Conservation (phyloP, 1,140 invertebrate genomes). For the Drosophila jambulina region DNA sequence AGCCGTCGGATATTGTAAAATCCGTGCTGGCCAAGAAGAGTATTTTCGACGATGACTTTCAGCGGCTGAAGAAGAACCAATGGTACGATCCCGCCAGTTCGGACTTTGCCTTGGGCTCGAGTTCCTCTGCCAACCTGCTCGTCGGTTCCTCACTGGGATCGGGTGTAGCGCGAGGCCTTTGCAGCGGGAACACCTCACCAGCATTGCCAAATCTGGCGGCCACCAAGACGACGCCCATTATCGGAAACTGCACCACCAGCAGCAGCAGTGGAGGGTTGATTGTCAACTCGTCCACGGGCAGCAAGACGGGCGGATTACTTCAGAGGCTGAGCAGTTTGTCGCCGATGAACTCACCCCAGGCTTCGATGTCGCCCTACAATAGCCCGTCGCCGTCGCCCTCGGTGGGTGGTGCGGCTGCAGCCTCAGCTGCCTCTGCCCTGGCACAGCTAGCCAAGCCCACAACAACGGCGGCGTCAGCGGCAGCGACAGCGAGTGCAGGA, state of each 20-base stretch:
- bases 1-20: conserved; percentile 97
- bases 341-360: conserved; percentile 84
- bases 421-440: neutral
- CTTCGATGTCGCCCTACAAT: conserved; percentile 82
- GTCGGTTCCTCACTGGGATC: conserved; percentile 11
- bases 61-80: conserved; percentile 95
- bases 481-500: neutral
- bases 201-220: conserved; percentile 82
- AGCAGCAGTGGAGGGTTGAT: conserved; percentile 25
- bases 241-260: conserved; percentile 55
- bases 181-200: conserved; percentile 76
- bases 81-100: conserved; percentile 90
- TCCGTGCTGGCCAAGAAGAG: conserved; percentile 95
- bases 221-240: conserved; percentile 72
- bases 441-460: conserved; percentile 41
- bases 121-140: conserved; percentile 17
- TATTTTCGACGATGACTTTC: conserved; percentile 98
- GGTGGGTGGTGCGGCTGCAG: conserved; percentile 39
- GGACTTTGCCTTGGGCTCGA: conserved; percentile 53
- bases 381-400: conserved; percentile 80
- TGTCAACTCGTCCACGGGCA: conserved; percentile 28
- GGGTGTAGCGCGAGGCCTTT: conserved; percentile 25
- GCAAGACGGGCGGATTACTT: conserved; percentile 62
- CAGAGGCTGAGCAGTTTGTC: conserved; percentile 78
- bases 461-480: neutral